Percentiles rank a stretch among this genome's conserved stretches.
phyloP scores from a whole-genome alignment of 2,888 invertebrate species.

The Nomada goodeniana region DNA sequence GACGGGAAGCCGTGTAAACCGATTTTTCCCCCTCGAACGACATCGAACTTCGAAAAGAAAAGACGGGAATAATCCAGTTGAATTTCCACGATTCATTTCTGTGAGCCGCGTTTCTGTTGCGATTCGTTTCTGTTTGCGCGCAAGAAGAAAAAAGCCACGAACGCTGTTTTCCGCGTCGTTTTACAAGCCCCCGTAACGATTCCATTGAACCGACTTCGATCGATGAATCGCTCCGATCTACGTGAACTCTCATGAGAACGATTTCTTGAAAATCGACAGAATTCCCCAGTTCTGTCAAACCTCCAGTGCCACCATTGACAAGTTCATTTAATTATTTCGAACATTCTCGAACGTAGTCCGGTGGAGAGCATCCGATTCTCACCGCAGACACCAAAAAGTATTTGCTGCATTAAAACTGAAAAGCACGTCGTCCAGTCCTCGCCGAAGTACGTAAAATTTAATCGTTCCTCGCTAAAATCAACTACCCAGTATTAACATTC shows the following conservation, averaged over 20 bases:
- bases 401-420: slow-evolving; percentile 39
- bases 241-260: slow-evolving; percentile 8
- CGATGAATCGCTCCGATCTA: slow-evolving; percentile 17
- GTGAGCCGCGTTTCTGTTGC: neutral
- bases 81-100: slow-evolving; percentile 42
- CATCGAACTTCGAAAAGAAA: neutral
- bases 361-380: slow-evolving; percentile 10
- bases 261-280: neutral
- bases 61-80: slow-evolving; percentile 28
- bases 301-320: neutral
- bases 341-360: slow-evolving; percentile 21
- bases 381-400: neutral
- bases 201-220: slow-evolving; percentile 28
- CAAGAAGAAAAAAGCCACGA: too few species aligned
- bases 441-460: slow-evolving; percentile 8
- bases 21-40: slow-evolving; percentile 26
- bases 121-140: too few species aligned
- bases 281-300: slow-evolving; percentile 1
- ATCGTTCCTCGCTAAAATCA: slow-evolving; percentile 19
- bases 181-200: neutral
- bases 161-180: neutral
- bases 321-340: slow-evolving; percentile 41
- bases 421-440: neutral
- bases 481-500: neutral
- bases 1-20: slow-evolving; percentile 31